Evolutionary conservation across 2,797 vertebrate genomes (phyloP).

Genomic region (Gambelia wislizenii): DNA sequence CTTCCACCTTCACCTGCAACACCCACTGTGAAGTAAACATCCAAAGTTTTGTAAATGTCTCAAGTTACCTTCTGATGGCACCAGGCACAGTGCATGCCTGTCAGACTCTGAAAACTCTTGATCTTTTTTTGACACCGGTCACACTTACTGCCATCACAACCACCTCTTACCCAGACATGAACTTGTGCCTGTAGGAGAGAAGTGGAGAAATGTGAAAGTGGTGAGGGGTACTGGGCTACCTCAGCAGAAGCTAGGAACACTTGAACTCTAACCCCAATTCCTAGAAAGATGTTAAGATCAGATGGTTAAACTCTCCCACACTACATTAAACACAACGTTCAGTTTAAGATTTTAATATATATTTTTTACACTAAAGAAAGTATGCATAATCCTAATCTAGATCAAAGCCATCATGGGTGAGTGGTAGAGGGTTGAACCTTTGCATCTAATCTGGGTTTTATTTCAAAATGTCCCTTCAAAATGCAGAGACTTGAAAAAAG

Average conservation of each 20-base stretch:
- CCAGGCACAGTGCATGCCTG: constrained; percentile 92
- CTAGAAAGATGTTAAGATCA: not conserved
- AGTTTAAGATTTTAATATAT: not conserved
- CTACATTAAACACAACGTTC: not conserved
- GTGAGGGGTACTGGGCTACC: not conserved
- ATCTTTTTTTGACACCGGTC: constrained; percentile 94
- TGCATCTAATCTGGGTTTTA: not conserved
- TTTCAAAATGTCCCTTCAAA: not conserved
- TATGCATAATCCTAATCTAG: not conserved
- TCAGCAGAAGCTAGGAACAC: not conserved
- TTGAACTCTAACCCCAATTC: not conserved
- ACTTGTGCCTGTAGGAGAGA: constrained; percentile 80
- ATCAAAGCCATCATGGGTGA: not conserved
- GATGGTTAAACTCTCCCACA: not conserved
- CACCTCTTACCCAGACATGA: constrained; percentile 92
- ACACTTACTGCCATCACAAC: constrained; percentile 88
- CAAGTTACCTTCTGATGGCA: constrained; percentile 88
- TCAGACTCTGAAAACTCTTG: constrained; percentile 88
- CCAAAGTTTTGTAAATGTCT: not conserved
- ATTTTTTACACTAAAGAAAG: not conserved
- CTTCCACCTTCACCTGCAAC: too few relatives aligned
- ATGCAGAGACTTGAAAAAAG: too few relatives aligned
- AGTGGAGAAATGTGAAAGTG: not conserved
- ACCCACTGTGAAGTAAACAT: not conserved
- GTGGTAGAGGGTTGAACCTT: not conserved